Percentiles rank a stretch among this genome's conserved stretches.
These are phyloP conservation scores for Drosophila barbarae DNA, from an alignment of 2,888 invertebrate species.

Conservation along the genomic window DNA sequence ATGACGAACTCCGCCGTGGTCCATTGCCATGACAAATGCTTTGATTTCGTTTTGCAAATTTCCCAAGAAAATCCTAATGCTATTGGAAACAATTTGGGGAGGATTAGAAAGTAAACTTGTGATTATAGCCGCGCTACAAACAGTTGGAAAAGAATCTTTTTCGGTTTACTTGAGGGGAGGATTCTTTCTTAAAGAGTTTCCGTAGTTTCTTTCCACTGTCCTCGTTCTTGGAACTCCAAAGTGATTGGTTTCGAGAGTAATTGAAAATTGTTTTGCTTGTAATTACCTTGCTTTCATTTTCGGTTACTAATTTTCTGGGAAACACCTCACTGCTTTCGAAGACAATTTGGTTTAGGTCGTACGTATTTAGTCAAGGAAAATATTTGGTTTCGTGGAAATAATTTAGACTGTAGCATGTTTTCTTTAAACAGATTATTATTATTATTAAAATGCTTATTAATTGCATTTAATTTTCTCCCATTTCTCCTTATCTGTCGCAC, in stretches of 20 bases:
- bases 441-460: too few species aligned
- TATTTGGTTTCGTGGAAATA: not conserved
- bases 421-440: too few species aligned
- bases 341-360: not conserved
- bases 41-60: constrained; percentile 61
- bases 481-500: not conserved
- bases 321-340: not conserved
- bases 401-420: not conserved
- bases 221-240: constrained; percentile 7
- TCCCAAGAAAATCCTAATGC: constrained; percentile 22
- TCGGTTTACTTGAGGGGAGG: not conserved
- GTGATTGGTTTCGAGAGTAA: constrained; percentile 7
- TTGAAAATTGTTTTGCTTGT: constrained; percentile 17
- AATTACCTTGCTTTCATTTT: constrained; percentile 55
- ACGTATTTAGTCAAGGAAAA: not conserved
- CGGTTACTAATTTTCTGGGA: constrained; percentile 31
- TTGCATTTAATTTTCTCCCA: too few species aligned
- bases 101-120: constrained; percentile 29
- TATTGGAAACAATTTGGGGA: constrained; percentile 20
- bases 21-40: constrained; percentile 50
- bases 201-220: not conserved
- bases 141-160: constrained; percentile 2
- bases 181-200: not conserved
- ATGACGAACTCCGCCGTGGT: constrained; percentile 30
- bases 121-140: constrained; percentile 16